A percentile compares a stretch with the other conserved stretches of the same genome.
Evolutionary conservation across 2,888 invertebrate species (phyloP).

Genomic region (Rugalucina vietnamica): DNA sequence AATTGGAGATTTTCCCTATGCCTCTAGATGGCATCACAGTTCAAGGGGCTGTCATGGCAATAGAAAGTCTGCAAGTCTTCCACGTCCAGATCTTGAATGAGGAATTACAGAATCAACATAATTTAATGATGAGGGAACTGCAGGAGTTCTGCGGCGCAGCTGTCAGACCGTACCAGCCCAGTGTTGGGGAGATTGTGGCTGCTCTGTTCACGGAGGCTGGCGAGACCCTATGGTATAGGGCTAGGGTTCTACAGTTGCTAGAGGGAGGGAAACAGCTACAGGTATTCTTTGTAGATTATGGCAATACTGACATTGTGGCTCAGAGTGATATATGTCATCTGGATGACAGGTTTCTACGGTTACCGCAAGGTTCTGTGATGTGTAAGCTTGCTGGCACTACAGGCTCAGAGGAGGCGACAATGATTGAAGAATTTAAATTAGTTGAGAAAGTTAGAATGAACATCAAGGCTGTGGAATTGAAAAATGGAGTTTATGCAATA

Average conservation of each 20-base stretch:
- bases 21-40: conserved; percentile 19
- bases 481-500: conserved; percentile 56
- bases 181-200: conserved; percentile 61
- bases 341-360: conserved; percentile 38
- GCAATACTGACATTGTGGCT: conserved; percentile 85
- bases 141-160: conserved; percentile 19
- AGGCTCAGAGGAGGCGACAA: conserved; percentile 23
- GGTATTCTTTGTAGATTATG: conserved; percentile 80
- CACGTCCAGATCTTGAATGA: conserved; percentile 30
- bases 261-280: conserved; percentile 57
- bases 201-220: conserved; percentile 44
- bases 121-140: conserved; percentile 38
- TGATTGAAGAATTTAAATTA: conserved; percentile 29
- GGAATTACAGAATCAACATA: conserved; percentile 30
- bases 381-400: conserved; percentile 54
- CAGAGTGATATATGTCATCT: conserved; percentile 84
- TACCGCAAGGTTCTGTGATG: conserved; percentile 65
- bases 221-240: conserved; percentile 77
- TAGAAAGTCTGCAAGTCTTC: conserved; percentile 42
- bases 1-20: not conserved
- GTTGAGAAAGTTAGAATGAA: conserved; percentile 33
- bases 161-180: conserved; percentile 41
- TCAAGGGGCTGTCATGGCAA: conserved; percentile 25
- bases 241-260: conserved; percentile 60
- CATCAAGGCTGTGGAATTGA: conserved; percentile 21